phyloP scores from a whole-genome alignment of 2,888 invertebrate species.

The Athalia circularis region DNA sequence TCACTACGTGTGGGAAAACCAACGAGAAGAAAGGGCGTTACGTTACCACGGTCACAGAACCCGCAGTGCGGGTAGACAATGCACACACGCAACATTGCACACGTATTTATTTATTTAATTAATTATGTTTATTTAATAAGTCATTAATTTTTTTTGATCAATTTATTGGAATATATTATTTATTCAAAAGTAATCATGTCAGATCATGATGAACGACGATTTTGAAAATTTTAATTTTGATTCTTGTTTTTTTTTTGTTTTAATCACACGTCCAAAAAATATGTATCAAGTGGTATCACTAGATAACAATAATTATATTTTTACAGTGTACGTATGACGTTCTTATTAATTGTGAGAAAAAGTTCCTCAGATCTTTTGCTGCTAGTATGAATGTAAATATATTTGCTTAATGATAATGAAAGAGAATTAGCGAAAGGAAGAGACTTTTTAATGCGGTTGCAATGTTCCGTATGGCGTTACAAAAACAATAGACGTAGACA shows the following conservation, averaged over 20 bases:
- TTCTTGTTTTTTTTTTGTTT: too few species aligned
- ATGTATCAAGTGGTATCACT: too few species aligned
- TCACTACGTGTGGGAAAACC: conserved; percentile 84
- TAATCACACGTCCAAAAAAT: too few species aligned
- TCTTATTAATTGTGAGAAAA: too few species aligned
- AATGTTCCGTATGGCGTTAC: conserved; percentile 69
- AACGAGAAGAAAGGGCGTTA: conserved; percentile 75
- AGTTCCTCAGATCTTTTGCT: neutral
- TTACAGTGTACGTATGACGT: too few species aligned
- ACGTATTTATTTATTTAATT: conserved; percentile 44
- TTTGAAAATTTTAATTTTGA: too few species aligned
- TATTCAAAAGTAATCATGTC: conserved; percentile 5
- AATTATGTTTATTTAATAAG: neutral
- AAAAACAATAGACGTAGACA: conserved; percentile 75
- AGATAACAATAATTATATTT: too few species aligned
- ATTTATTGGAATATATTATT: conserved; percentile 49
- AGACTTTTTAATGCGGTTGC: conserved; percentile 54
- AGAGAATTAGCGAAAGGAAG: conserved; percentile 16
- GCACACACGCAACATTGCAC: conserved; percentile 64
- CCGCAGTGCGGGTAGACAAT: conserved; percentile 62
- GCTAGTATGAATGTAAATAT: neutral
- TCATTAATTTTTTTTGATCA: conserved; percentile 13
- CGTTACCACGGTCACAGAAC: conserved; percentile 74
- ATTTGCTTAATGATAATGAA: neutral
- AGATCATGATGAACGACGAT: neutral